Conservation (phyloP, 2,797 vertebrate genomes). For the Neoniphon sammara region DNA sequence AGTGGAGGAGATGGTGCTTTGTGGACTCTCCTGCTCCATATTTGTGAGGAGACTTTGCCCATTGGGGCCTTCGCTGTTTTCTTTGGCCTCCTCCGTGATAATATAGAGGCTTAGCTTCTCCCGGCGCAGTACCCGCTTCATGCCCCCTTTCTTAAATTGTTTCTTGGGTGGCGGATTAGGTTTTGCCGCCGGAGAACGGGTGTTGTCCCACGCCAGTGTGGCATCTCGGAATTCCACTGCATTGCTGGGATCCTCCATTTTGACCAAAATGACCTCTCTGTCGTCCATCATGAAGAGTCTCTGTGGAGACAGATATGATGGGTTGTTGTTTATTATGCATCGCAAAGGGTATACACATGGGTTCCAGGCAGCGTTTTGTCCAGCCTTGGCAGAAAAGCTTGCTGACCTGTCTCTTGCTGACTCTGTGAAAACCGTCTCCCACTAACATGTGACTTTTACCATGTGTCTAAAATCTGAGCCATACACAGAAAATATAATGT, state of each 20-base stretch:
- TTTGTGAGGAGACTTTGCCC: conserved; percentile 82
- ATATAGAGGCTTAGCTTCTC: conserved; percentile 84
- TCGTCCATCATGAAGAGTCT: conserved; percentile 86
- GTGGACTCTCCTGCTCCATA: conserved; percentile 87
- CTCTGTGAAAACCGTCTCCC: conserved; percentile 54
- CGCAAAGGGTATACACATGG: conserved; percentile 13
- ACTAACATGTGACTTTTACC: conserved; percentile 58
- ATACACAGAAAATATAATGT: neutral
- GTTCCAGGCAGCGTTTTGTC: conserved; percentile 29
- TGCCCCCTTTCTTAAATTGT: conserved; percentile 65
- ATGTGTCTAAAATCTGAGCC: conserved; percentile 42
- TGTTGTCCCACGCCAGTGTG: conserved; percentile 85
- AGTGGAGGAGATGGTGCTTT: conserved; percentile 85
- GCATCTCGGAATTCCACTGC: conserved; percentile 83
- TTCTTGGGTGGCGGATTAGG: conserved; percentile 55
- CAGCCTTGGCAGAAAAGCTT: conserved; percentile 39
- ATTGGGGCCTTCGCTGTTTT: conserved; percentile 69
- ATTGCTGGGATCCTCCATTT: conserved; percentile 78
- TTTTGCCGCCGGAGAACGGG: conserved; percentile 50
- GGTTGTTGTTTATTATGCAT: neutral
- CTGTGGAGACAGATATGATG: conserved; percentile 64
- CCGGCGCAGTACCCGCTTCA: conserved; percentile 76
- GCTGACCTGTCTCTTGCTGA: conserved; percentile 50
- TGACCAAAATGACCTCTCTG: conserved; percentile 72
- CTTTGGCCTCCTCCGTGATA: conserved; percentile 77